A percentile compares a stretch with the other conserved stretches of the same genome.
These are phyloP conservation scores for Rhinopomastus cyanomelas DNA, from an alignment of 2,113 vertebrate genomes.

Conservation along the genomic window DNA sequence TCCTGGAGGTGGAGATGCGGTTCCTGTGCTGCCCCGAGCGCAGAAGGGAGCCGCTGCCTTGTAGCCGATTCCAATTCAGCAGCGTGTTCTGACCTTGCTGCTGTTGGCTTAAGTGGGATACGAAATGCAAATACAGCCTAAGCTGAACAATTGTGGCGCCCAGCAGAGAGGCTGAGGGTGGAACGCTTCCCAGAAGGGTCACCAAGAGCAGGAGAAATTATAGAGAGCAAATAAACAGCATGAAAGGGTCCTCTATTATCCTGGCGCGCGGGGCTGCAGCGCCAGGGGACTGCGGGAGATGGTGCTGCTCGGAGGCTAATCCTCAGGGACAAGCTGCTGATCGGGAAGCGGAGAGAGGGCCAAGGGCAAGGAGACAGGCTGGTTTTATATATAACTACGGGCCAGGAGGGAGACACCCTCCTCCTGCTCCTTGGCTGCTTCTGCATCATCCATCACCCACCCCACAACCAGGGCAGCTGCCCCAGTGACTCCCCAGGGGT, in stretches of 20 bases:
- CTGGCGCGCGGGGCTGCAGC: slow-evolving; percentile 30
- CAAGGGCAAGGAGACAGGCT: neutral
- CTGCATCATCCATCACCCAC: neutral
- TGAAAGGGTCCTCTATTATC: slow-evolving; percentile 39
- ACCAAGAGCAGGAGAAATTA: slow-evolving; percentile 42
- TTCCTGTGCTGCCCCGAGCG: neutral
- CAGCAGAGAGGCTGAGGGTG: slow-evolving; percentile 9
- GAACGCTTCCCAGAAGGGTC: slow-evolving; percentile 38
- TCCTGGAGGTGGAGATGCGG: neutral
- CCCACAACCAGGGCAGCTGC: neutral
- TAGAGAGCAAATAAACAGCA: slow-evolving; percentile 51
- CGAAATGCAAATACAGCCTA: slow-evolving; percentile 63
- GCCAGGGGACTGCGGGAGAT: slow-evolving; percentile 44
- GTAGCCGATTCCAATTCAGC: neutral
- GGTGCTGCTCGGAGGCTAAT: slow-evolving; percentile 35
- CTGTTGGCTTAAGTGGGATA: slow-evolving; percentile 53
- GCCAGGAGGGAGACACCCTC: neutral
- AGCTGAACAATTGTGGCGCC: slow-evolving; percentile 40
- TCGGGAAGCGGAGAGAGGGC: neutral
- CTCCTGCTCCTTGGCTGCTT: neutral
- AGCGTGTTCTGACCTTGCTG: slow-evolving; percentile 42
- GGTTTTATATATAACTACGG: neutral
- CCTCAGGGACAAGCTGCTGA: slow-evolving; percentile 2
- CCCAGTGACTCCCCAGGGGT: neutral
- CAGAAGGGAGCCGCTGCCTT: neutral